These are phyloP conservation scores for Melanotaenia maccullochi DNA, from an alignment of 2,797 vertebrate genomes.

Conservation along the genomic window DNA sequence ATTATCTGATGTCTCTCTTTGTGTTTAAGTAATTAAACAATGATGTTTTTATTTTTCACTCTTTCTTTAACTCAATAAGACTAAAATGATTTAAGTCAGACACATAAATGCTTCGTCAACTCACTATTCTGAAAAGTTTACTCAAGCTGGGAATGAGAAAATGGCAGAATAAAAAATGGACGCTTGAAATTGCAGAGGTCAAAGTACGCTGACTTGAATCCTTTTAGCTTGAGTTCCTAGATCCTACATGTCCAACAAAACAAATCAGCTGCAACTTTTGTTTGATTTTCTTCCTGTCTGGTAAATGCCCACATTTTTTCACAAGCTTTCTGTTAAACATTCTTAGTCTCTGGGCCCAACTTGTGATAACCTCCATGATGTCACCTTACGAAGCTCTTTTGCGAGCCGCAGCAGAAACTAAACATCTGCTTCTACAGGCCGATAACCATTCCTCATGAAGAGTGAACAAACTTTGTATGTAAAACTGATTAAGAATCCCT, in stretches of 20 bases:
- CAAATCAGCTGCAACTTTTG: constrained; percentile 2
- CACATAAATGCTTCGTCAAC: neutral
- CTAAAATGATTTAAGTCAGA: neutral
- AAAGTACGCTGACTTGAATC: neutral
- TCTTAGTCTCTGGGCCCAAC: constrained; percentile 1
- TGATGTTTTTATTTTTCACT: neutral
- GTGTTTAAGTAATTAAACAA: neutral
- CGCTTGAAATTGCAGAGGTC: neutral
- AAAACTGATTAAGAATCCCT: constrained; percentile 36
- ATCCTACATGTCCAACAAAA: neutral
- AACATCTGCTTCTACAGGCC: constrained; percentile 37
- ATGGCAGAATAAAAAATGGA: neutral
- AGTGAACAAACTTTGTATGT: constrained; percentile 27
- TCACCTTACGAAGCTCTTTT: constrained; percentile 23
- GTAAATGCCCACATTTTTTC: neutral
- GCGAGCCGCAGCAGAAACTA: constrained; percentile 32
- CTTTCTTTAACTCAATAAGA: neutral
- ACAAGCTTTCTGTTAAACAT: constrained; percentile 17
- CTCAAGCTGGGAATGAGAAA: neutral
- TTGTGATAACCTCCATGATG: constrained; percentile 28
- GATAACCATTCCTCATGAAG: constrained; percentile 14
- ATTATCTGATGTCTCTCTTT: neutral
- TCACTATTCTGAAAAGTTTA: neutral
- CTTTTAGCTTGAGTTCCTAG: neutral
- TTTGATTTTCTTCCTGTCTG: neutral